Evolutionary conservation across 1,140 invertebrate species (phyloP), one percentile per base, ranked within the genome.

Genomic region (Ostrea denselamellosa): DNA sequence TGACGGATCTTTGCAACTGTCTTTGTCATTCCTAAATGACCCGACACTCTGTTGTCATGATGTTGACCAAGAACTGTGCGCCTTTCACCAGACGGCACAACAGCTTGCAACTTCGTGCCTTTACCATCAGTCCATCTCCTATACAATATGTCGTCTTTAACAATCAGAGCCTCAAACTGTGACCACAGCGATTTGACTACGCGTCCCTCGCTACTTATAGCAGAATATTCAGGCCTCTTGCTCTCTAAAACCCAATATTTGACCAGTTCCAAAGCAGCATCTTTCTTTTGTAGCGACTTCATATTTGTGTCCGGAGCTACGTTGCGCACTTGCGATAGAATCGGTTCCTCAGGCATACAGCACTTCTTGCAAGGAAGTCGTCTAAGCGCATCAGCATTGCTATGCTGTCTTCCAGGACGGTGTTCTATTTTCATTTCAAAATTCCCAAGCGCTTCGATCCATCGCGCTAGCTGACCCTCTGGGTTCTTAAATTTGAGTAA

Each of bases 361-460:
- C 53, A 54, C 53, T 54, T 54, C 53, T 54, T 54, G 53, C 53
- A 54, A 54, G 53, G 34, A 44, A 44, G 34, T 34, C 91, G 25
- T 19, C 84, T 87, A 17, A 93, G 34, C 14, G 85, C 88, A 77
- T 92, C 92, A 12, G 88, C 91, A 84, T 92, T 92, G 17, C 1
- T n/a, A 87, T 93, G 91, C 34, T 82, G 88, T 54, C 68, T 84
- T 0, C 92, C 92, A 22, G 90, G 53, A 44, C 90, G 82, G 92
- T 44, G 87, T 17, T 85, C 34, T 25, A 93, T 89, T 17, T 90
- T 56, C 58, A 93, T 90, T n/a, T 91, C 77, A 88, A 87, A 92
- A 22, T 77, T 56, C 62, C 87, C 71, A 14, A 92, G 83, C 2
- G n/a, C 19, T 22, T 93, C 77, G 1, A 85, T 44, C 91, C 91